Percentiles rank a stretch among this genome's conserved stretches.
phyloP scores from a whole-genome alignment of 2,888 invertebrate genomes.

The Trissolcus japonicus region DNA sequence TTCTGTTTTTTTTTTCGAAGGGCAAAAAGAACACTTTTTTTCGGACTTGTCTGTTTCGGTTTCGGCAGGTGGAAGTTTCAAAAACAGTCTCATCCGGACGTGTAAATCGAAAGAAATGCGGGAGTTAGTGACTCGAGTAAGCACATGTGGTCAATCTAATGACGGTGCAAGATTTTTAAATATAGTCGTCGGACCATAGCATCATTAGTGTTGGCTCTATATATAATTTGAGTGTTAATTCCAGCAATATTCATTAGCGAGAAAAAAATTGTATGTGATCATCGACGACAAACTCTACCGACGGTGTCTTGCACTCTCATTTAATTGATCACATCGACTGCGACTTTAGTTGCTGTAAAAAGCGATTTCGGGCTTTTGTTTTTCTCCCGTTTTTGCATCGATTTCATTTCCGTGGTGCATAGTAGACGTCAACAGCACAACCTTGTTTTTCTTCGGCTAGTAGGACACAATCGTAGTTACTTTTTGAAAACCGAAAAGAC shows the following conservation, averaged over 20 bases:
- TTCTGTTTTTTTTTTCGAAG: too few relatives aligned
- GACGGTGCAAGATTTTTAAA: too few relatives aligned
- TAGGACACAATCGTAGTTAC: constrained; percentile 59
- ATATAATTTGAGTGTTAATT: background rate
- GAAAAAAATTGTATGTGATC: background rate
- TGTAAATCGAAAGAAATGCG: too few relatives aligned
- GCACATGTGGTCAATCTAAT: too few relatives aligned
- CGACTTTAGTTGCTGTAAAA: background rate
- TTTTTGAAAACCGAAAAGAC: constrained; percentile 16
- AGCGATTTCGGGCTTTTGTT: background rate
- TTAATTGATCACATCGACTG: background rate
- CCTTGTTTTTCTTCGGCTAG: constrained; percentile 63
- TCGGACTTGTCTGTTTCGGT: too few relatives aligned
- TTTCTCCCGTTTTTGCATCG: constrained; percentile 31
- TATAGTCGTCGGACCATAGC: too few relatives aligned
- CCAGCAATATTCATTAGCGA: background rate
- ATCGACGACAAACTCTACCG: background rate
- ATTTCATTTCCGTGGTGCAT: constrained; percentile 49
- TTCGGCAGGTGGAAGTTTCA: too few relatives aligned
- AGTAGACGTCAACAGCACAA: constrained; percentile 53
- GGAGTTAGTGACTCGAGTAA: too few relatives aligned
- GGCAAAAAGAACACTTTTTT: too few relatives aligned
- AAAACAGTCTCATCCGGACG: too few relatives aligned
- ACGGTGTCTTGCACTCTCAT: background rate
- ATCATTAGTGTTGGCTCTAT: too few relatives aligned